Percentiles rank a stretch among this genome's conserved stretches.
Conservation (phyloP, 2,888 invertebrate species). For the Augochlorella aurata region DNA sequence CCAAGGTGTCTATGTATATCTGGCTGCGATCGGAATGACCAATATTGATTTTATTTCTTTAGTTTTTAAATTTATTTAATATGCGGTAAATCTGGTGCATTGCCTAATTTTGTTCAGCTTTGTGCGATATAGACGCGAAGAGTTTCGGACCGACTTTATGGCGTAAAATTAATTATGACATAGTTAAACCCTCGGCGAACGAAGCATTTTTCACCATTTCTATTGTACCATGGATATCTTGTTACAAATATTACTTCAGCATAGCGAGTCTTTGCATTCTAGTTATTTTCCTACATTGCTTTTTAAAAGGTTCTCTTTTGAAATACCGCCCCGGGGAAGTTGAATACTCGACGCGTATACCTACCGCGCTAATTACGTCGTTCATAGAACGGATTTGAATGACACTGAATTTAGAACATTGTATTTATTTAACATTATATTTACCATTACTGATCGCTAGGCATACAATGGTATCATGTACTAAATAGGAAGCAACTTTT, state of each 20-base stretch:
- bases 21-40: conserved; percentile 23
- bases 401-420: neutral
- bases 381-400: conserved; percentile 16
- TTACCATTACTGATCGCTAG: neutral
- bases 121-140: neutral
- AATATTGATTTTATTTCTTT: conserved; percentile 34
- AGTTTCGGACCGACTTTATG: neutral
- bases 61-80: neutral
- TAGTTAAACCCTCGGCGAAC: neutral
- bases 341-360: conserved; percentile 38
- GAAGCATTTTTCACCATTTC: conserved; percentile 22
- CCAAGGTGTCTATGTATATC: conserved; percentile 1
- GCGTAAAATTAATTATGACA: neutral
- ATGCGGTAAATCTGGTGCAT: neutral
- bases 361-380: conserved; percentile 29
- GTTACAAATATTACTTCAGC: conserved; percentile 30
- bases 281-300: conserved; percentile 26
- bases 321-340: conserved; percentile 52
- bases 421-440: neutral
- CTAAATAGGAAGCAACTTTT: neutral
- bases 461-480: neutral
- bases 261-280: conserved; percentile 36
- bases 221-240: conserved; percentile 7
- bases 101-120: neutral
- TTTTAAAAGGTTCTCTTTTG: conserved; percentile 52